A percentile compares a stretch with the other conserved stretches of the same genome.
Conservation (phyloP, 2,797 vertebrate species). For the Lutra lutra region DNA sequence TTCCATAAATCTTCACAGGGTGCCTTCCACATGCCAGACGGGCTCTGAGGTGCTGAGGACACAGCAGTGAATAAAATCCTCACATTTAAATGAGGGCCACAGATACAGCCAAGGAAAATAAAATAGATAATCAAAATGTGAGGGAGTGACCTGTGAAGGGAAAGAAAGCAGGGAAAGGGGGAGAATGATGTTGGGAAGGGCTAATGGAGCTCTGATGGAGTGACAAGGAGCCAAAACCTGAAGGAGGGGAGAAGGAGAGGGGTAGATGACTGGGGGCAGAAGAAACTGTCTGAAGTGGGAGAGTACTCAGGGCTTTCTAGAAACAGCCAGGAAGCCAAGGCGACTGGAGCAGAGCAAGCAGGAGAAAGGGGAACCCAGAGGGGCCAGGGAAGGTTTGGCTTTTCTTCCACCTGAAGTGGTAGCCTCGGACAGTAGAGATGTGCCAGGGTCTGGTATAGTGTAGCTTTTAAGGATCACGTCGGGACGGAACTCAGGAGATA, state of each 20-base stretch:
- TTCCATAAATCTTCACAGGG: not conserved
- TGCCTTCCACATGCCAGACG: rapidly evolving
- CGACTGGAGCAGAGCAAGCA: not conserved
- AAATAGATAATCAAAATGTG: not conserved
- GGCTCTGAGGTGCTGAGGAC: not conserved
- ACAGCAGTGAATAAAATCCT: not conserved
- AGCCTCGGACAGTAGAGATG: not conserved
- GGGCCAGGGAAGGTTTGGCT: not conserved
- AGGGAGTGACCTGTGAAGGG: not conserved
- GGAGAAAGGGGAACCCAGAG: not conserved
- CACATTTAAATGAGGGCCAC: not conserved
- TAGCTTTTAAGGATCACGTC: not conserved
- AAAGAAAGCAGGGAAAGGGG: not conserved
- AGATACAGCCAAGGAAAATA: not conserved
- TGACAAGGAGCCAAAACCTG: not conserved
- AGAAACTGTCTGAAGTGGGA: not conserved
- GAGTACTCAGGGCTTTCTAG: not conserved
- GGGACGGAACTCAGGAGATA: not conserved
- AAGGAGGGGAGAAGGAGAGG: not conserved
- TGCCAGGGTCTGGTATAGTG: not conserved
- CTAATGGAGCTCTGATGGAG: no score
- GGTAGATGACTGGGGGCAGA: not conserved
- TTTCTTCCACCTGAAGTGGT: not conserved
- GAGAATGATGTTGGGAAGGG: no score
- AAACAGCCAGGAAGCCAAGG: not conserved